A percentile compares a stretch with the other conserved stretches of the same genome.
Conservation (phyloP, 2,888 invertebrate genomes). For the Andrena bucephala region DNA sequence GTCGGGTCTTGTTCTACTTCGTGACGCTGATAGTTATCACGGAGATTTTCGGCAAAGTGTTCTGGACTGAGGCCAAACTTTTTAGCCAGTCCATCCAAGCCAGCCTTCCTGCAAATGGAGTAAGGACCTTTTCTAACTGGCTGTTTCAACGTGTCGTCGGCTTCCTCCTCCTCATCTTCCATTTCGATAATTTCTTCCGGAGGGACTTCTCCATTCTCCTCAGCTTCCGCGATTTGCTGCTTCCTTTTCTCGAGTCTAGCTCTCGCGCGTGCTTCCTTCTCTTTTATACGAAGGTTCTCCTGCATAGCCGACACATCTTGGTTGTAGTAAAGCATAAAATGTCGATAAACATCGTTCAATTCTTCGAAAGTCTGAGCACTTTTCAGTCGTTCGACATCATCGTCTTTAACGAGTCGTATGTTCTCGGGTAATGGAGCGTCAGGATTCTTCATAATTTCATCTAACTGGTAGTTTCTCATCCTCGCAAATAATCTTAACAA, state of each 20-base stretch:
- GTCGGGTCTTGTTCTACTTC: constrained; percentile 97
- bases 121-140: constrained; percentile 96
- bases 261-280: constrained; percentile 88
- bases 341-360: constrained; percentile 95
- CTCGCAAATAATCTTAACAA: constrained; percentile 93
- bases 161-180: constrained; percentile 85
- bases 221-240: constrained; percentile 87
- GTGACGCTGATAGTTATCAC: constrained; percentile 97
- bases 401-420: constrained; percentile 93
- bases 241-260: constrained; percentile 85
- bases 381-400: constrained; percentile 92
- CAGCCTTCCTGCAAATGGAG: constrained; percentile 93
- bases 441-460: constrained; percentile 92
- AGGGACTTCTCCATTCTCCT: constrained; percentile 88
- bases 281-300: constrained; percentile 89
- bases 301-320: constrained; percentile 94
- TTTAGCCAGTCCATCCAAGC: constrained; percentile 93
- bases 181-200: constrained; percentile 87
- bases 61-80: constrained; percentile 97
- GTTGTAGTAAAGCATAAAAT: constrained; percentile 97
- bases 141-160: constrained; percentile 90
- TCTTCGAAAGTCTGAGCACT: constrained; percentile 95
- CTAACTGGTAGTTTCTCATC: constrained; percentile 96
- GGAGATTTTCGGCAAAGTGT: constrained; percentile 97
- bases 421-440: constrained; percentile 94